A percentile compares a stretch with the other conserved stretches of the same genome.
These are phyloP conservation scores for Mormyrus iriodes DNA, from an alignment of 2,113 vertebrate genomes.

Conservation along the genomic window DNA sequence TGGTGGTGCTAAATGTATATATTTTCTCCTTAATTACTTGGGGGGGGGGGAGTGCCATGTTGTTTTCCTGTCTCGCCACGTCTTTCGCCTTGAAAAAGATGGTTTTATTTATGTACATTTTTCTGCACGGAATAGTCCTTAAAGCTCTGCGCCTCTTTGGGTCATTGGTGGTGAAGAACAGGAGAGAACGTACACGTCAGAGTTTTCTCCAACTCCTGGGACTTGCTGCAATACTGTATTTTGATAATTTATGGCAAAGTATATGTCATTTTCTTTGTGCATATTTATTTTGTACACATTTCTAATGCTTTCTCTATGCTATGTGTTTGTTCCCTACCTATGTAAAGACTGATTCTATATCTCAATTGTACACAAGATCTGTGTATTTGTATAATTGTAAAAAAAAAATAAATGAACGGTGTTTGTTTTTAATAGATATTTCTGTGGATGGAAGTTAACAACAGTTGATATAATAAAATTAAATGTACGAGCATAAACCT, in stretches of 20 bases:
- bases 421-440: constrained; percentile 79
- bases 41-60: constrained; percentile 20
- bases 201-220: constrained; percentile 82
- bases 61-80: constrained; percentile 12
- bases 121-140: constrained; percentile 44
- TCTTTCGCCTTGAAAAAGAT: constrained; percentile 25
- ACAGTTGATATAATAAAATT: constrained; percentile 63
- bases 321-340: constrained; percentile 68
- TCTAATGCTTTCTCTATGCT: constrained; percentile 81
- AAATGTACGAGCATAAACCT: constrained; percentile 38
- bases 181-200: constrained; percentile 75
- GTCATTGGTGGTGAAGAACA: constrained; percentile 65
- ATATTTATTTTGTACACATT: constrained; percentile 83
- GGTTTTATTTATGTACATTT: constrained; percentile 40
- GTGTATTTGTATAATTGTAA: constrained; percentile 92
- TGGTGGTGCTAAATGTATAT: constrained; percentile 11
- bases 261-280: constrained; percentile 78
- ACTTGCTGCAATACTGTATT: constrained; percentile 90
- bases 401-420: constrained; percentile 68
- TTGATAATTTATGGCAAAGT: constrained; percentile 68
- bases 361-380: constrained; percentile 70
- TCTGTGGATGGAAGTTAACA: constrained; percentile 51
- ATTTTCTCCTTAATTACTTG: constrained; percentile 19
- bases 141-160: constrained; percentile 69
- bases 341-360: constrained; percentile 67